A percentile compares a stretch with the other conserved stretches of the same genome.
phyloP scores from a whole-genome alignment of 2,888 invertebrate genomes.

The Neoaliturus tenellus region DNA sequence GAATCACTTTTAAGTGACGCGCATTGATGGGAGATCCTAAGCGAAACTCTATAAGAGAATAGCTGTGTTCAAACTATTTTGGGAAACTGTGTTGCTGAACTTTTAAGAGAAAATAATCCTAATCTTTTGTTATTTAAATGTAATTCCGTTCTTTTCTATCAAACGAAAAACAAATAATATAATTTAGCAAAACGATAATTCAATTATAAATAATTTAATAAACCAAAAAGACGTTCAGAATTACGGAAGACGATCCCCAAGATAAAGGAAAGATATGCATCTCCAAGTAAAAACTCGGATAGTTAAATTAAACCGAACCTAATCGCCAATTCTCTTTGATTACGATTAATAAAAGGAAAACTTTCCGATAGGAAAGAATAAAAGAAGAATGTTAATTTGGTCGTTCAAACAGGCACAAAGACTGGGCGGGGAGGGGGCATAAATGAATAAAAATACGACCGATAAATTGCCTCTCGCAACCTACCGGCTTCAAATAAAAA shows the following conservation, averaged over 20 bases:
- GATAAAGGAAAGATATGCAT: neutral
- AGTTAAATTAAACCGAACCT: slow-evolving; percentile 45
- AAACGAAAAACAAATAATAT: no score
- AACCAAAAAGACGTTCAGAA: neutral
- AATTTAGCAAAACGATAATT: no score
- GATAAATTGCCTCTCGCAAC: slow-evolving; percentile 29
- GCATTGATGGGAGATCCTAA: no score
- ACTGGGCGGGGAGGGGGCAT: slow-evolving; percentile 24
- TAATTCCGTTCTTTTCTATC: no score
- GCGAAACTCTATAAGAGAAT: no score
- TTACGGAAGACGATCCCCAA: neutral
- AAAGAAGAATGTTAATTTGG: slow-evolving; percentile 51
- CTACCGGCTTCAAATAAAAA: slow-evolving; percentile 35
- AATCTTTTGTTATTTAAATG: no score
- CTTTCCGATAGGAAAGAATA: slow-evolving; percentile 45
- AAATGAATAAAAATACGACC: slow-evolving; percentile 45
- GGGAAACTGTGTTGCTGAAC: no score
- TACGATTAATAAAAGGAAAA: slow-evolving; percentile 50
- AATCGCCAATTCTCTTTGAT: slow-evolving; percentile 47
- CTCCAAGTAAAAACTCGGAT: slow-evolving; percentile 19
- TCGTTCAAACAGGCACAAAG: slow-evolving; percentile 45
- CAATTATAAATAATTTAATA: slow-evolving; percentile 1
- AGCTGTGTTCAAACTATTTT: no score
- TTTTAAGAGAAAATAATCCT: no score
- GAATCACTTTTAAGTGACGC: no score